Evolutionary conservation across 2,888 invertebrate genomes (phyloP), one percentile per base, ranked within the genome.

Genomic region (Tetranychus truncatus): DNA sequence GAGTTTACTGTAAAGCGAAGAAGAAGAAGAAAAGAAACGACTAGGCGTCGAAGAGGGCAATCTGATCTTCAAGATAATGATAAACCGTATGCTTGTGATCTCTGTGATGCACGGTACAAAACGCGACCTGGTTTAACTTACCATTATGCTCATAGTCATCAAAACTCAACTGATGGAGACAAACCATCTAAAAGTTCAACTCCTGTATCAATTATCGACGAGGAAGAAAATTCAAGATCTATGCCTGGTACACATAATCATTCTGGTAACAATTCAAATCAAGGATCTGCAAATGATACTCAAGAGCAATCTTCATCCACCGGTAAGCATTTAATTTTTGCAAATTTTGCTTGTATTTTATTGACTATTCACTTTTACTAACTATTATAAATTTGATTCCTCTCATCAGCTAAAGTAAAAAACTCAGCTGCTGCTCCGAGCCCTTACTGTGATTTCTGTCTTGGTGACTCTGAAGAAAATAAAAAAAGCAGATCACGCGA

Each of bases 401-500:
- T 34, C 34, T 34, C 5, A 34, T 34, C 34, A 34, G 34, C 34
- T 34, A 34, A 34, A 34, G 34, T 3, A 34, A 34, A 34, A 34
- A 34, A 34, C 34, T 24, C 8, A 21, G 69, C 69, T 8, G 21
- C 88, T 72, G 21, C 88, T 72, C 92, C 92, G n/a, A 92, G 91
- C 73, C 90, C 91, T 0, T 94, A 93, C 84, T 99, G 99, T 84
- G 97, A 99, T 86, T 97, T 99, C 85, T 99, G 97, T 84, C 87
- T 96, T 80, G 97, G 97, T 76, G 93, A 95, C 85, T 90, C 92
- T 79, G 87, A 89, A 74, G 91, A 95, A 84, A 99, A 97, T 86
- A 96, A 95, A 85, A 95, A 95, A 84, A 95, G 95, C 0, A 91
- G 91, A 78, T 88, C 88, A 69, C 90, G 95, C 67, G 97, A 99